Evolutionary conservation across 2,797 vertebrate species (phyloP).

Genomic region (Cynopterus sphinx): DNA sequence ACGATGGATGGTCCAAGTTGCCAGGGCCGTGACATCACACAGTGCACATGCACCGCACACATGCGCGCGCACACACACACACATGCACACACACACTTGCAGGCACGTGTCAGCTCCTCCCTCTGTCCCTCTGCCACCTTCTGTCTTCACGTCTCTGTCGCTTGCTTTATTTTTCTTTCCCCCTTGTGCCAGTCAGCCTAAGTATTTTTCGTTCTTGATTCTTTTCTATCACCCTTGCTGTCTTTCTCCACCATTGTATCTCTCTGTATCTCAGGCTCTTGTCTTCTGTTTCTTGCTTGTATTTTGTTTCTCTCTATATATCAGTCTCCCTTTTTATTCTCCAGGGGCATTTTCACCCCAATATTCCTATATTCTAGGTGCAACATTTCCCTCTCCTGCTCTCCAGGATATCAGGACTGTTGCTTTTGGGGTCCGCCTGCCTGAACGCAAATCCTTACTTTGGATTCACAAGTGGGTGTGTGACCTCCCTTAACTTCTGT

Average conservation of each 20-base stretch:
- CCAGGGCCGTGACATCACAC: not conserved
- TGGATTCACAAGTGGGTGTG: not conserved
- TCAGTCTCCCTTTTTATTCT: not conserved
- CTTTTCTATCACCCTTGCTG: fast-evolving
- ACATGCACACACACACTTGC: too few species aligned
- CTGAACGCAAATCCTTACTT: not conserved
- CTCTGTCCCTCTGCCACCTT: not conserved
- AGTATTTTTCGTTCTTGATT: not conserved
- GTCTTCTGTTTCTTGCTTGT: not conserved
- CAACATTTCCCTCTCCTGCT: too few species aligned
- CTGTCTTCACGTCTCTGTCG: not conserved
- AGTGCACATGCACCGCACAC: fast-evolving
- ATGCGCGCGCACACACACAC: fast-evolving
- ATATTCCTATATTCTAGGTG: not conserved
- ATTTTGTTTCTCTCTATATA: not conserved
- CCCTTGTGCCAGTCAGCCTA: not conserved
- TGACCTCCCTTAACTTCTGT: not conserved
- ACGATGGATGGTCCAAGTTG: not conserved
- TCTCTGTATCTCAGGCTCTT: not conserved
- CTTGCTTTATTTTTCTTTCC: not conserved
- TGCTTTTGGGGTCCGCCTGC: not conserved
- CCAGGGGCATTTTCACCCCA: not conserved
- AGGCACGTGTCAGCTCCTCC: not conserved
- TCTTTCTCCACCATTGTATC: fast-evolving
- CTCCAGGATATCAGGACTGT: not conserved